Evolutionary conservation across 2,797 vertebrate genomes (phyloP).

Genomic region (Lithobates sylvaticus): DNA sequence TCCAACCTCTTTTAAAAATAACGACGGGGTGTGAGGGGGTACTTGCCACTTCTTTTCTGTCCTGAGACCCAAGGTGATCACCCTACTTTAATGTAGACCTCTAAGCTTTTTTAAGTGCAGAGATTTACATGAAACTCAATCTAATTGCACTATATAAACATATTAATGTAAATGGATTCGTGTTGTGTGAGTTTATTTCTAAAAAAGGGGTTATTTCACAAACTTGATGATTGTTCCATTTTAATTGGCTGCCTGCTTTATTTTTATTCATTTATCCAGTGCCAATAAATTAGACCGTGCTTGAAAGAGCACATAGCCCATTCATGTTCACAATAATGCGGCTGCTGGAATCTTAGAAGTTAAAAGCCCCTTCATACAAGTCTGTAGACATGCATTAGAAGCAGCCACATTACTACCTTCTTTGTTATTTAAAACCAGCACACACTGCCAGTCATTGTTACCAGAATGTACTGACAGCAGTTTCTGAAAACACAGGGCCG

Average conservation of each 20-base stretch:
- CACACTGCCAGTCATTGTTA: not conserved
- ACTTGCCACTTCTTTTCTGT: too few species aligned
- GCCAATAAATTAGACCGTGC: too few species aligned
- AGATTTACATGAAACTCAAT: not conserved
- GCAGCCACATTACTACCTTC: not conserved
- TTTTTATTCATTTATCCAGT: too few species aligned
- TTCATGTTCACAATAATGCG: not conserved
- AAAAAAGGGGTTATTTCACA: too few species aligned
- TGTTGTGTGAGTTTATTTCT: not conserved
- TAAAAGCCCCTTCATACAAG: not conserved
- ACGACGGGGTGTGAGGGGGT: too few species aligned
- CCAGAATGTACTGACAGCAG: not conserved
- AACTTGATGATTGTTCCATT: too few species aligned
- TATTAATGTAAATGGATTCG: not conserved
- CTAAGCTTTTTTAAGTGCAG: not conserved
- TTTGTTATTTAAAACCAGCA: not conserved
- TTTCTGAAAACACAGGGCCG: not conserved
- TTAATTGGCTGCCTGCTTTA: too few species aligned
- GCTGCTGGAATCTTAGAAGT: not conserved
- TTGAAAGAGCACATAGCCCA: too few species aligned
- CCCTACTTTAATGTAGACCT: not conserved
- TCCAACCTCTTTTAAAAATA: too few species aligned
- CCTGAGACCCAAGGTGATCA: too few species aligned
- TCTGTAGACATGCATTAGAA: not conserved
- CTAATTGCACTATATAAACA: not conserved